These are phyloP conservation scores for Cryptomyrus ogoouensis DNA, from an alignment of 2,113 vertebrate genomes.

Conservation along the genomic window DNA sequence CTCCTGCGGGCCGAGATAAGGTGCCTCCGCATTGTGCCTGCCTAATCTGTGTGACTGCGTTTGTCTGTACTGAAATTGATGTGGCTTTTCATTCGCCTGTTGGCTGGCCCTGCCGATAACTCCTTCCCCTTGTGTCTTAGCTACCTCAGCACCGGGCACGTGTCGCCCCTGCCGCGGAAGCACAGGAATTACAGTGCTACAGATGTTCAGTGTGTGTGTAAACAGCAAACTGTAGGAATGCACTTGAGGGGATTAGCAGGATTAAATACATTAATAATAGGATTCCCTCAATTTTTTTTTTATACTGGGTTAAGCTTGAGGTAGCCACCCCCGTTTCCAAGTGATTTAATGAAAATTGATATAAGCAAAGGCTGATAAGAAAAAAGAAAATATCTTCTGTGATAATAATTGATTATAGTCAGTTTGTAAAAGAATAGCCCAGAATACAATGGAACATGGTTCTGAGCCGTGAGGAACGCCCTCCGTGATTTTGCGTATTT, in stretches of 20 bases:
- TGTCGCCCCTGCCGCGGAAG: slow-evolving; percentile 45
- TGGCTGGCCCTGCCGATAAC: slow-evolving; percentile 82
- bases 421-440: background rate
- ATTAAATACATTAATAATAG: slow-evolving; percentile 34
- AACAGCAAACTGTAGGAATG: slow-evolving; percentile 5
- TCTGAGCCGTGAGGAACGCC: background rate
- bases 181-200: slow-evolving; percentile 60
- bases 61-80: slow-evolving; percentile 99
- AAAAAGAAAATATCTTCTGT: slow-evolving; percentile 19
- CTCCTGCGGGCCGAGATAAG: slow-evolving; percentile 99
- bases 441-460: background rate
- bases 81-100: slow-evolving; percentile 96
- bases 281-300: slow-evolving; percentile 11
- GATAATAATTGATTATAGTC: background rate
- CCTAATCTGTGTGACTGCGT: slow-evolving; percentile 99
- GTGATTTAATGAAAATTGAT: slow-evolving; percentile 11
- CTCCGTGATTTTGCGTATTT: background rate
- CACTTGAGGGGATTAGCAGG: slow-evolving; percentile 33
- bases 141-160: slow-evolving; percentile 47
- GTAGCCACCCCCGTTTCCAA: background rate
- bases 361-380: background rate
- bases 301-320: background rate
- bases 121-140: slow-evolving; percentile 73
- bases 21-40: slow-evolving; percentile 95
- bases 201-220: slow-evolving; percentile 55